phyloP scores from a whole-genome alignment of 2,113 vertebrate species.

The Galemys pyrenaicus region DNA sequence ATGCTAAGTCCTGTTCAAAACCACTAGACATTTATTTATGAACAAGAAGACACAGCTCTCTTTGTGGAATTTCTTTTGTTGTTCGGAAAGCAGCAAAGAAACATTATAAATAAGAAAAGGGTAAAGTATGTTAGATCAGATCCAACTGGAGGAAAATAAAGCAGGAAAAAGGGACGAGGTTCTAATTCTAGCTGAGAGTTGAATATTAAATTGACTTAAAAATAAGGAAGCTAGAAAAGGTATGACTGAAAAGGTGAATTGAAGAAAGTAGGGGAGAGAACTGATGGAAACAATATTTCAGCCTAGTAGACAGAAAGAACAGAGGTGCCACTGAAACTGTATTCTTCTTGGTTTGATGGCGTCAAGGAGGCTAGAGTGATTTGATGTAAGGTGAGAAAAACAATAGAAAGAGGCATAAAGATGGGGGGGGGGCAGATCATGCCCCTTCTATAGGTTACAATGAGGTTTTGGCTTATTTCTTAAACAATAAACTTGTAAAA shows the following conservation, averaged over 20 bases:
- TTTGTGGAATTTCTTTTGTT: not conserved
- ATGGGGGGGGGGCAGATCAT: accelerated
- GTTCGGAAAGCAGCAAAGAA: not conserved
- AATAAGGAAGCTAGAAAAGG: not conserved
- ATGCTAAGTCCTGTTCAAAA: not conserved
- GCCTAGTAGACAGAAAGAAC: not conserved
- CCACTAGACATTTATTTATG: not conserved
- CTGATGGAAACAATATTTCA: not conserved
- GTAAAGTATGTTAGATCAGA: not conserved
- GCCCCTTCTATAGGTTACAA: not conserved
- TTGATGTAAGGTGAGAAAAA: not conserved
- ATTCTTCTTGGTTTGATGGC: not conserved
- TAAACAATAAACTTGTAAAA: not conserved
- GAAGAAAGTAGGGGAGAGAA: not conserved
- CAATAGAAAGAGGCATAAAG: not conserved
- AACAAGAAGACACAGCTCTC: not conserved
- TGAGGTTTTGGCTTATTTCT: not conserved
- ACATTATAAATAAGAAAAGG: not conserved
- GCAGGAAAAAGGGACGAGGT: not conserved
- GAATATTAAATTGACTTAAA: not conserved
- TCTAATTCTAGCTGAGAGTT: not conserved
- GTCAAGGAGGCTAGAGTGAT: not conserved
- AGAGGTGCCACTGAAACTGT: not conserved
- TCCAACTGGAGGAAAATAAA: not conserved
- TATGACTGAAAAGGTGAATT: not conserved